Evolutionary conservation across 2,888 invertebrate species (phyloP), one percentile per base, ranked within the genome.

Genomic region (Heliothis peltigera): DNA sequence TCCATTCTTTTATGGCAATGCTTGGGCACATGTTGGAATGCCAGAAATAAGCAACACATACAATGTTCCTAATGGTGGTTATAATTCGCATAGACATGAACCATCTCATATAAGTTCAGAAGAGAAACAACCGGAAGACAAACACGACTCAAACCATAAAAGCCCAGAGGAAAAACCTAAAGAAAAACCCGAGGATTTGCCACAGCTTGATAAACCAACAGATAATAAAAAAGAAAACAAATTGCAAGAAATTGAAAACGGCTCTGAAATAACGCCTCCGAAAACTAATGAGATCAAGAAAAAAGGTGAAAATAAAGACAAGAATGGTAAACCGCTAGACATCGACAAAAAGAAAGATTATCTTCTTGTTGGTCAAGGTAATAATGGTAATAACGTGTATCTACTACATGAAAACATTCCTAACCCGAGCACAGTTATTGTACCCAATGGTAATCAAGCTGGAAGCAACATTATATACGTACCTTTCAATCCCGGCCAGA

Each of bases 371-470:
- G 78, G 67, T 2, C 51, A 71, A 35, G 77, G 44, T 19, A 57
- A 42, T 17, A 75, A 61, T 17, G 69, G 48, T 0, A 78, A 78
- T 15, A 60, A 19, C 4, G 19, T 75, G 6, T 80, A 64, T 42
- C 48, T 79, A 2, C 55, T 80, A 62, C 78, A 80, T 18, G 78
- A 77, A 64, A 78, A 74, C 39, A 49, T 48, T 6, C 71, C 67
- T n/a, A 74, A 67, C 25, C 47, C 55, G 1, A 66, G 0, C 12
- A 44, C n/a, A 55, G 52, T 42, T 5, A 2, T 59, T 10, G 6
- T 28, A 5, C 46, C 77, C 8, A 59, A 59, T 28, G 12, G 15
- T 18, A 55, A 72, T 32, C 77, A 58, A 28, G 55, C 68, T 21
- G 47, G n/a, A 7, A 69, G 52, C 32, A 73, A 77, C n/a, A 47